Base-by-base conservation (phyloP, 1,140 invertebrate species). In the Calephelis nemesis region DNA sequence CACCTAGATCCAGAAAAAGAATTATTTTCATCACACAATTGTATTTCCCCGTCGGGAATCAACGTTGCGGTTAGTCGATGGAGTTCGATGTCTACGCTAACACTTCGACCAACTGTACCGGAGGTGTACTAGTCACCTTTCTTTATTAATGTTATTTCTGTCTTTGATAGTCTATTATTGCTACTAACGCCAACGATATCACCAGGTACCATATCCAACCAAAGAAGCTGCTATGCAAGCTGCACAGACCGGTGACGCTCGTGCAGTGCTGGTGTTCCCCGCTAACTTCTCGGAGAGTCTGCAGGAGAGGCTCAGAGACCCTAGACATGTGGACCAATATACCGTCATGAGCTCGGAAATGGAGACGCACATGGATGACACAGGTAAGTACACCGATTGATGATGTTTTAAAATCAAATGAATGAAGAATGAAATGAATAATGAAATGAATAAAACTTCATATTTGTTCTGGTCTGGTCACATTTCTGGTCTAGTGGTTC, bases 291-390 rank as follows among this genome's bases (percentile, higher is more conserved):
- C 97, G 0, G 90, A 93, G 19, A 94, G 96, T 39, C 89, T 98
- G 0, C 93, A 96, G 15, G 93, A 94, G 4, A 93, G 97, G 12
- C 93, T 97, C 72, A 93, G 94, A 10, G 86, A 94, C 13, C 95
- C 96, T 0, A 93, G 94, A 64, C 93, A 95, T 75, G 94, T 94
- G 0, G 94, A 95, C 62, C 93, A 95, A 40, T 94, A 93, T 75
- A 96, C 95, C 2, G 86, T 98, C 13, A 92, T 94, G 19, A 93
- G 93, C 67, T 96, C 97, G 5, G 95, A 96, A 42, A 93, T 98
- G 63, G 86, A 94, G 62, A 94, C 98, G 0, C 94, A 96, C 79
- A 93, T 98, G 88, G 98, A 99, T 81, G 97, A 97, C 94, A 98
- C 97, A 47, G 97, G 97, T 98, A 92, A 95, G 95, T 93, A 49